Base-by-base conservation (phyloP, 1,140 invertebrate species). In the Drosophila simulans region DNA sequence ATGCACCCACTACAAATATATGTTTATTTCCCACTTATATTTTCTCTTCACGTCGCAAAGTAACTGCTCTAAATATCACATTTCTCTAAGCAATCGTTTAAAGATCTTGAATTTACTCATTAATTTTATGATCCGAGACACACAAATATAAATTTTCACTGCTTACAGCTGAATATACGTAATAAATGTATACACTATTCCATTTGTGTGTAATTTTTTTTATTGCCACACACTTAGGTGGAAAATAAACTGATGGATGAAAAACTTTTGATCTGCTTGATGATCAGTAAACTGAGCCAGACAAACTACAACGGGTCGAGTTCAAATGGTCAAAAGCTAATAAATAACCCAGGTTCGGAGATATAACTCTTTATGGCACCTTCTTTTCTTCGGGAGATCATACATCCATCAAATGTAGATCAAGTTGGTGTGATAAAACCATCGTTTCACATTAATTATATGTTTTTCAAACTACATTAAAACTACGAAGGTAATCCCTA, bases 361-460 rank as follows among this genome's bases (percentile, higher is more conserved):
- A 45, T 15, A 51, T 42, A 42, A 53, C 76, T 53, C 75, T 86
- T 77, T 80, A 73, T 89, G 72, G 80, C 84, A 84, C 76, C 77
- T 84, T 60, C 60, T 54, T 46, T 31, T 27, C 15, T 25, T 20
- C 17, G 43, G 59, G 70, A 64, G 31, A 80, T 80, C 71, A 74
- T 43, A 46, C 60, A 71, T 77, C 63, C 65, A 79, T 58, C 83
- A 86, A 86, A 81, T 88, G 84, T 88, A 88, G 84, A 88, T 88
- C 84, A 88, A 80, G 75, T 83, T 83, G 84, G 49, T 59, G 80
- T 60, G 84, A 88, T 84, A 88, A 89, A 89, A 77, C 59, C 68
- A 69, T 72, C 69, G 76, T 74, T 84, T 84, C 76, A 89, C 84
- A 88, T 88, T 88, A 88, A 88, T 88, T 88, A 88, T 88, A 89